phyloP scores from a whole-genome alignment of 2,888 invertebrate genomes.

The Diabrotica balteata region DNA sequence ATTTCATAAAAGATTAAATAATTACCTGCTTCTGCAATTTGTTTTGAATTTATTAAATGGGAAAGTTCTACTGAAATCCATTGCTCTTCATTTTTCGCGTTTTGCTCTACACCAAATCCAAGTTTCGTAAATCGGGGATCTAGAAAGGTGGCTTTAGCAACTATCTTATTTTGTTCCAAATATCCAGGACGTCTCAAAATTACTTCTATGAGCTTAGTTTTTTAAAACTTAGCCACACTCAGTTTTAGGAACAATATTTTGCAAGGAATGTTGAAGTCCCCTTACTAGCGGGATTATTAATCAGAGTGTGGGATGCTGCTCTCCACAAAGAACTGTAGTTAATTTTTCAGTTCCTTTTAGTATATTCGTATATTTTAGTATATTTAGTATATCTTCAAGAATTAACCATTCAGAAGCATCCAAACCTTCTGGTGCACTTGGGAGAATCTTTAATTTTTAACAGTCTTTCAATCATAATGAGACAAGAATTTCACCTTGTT shows the following conservation, averaged over 20 bases:
- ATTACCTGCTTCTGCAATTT: not conserved
- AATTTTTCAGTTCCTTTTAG: not conserved
- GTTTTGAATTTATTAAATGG: not conserved
- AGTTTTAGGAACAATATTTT: not conserved
- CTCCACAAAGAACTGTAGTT: no score
- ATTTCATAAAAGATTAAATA: not conserved
- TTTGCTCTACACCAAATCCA: not conserved
- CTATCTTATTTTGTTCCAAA: no score
- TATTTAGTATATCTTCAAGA: no score
- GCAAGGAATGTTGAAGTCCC: no score
- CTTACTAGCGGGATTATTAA: no score
- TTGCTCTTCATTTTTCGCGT: not conserved
- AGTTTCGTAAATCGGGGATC: not conserved
- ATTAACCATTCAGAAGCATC: not conserved
- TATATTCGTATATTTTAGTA: not conserved
- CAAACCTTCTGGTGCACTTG: not conserved
- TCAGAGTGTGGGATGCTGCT: no score
- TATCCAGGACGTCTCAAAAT: no score
- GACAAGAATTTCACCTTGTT: no score
- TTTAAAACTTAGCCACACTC: no score
- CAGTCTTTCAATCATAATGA: no score
- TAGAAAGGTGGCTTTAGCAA: not conserved
- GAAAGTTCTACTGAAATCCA: not conserved
- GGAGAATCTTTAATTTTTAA: not conserved
- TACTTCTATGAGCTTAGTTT: no score